Percentiles rank a stretch among this genome's conserved stretches.
Conservation (phyloP, 1,140 invertebrate genomes). For the Trichonephila inaurata region DNA sequence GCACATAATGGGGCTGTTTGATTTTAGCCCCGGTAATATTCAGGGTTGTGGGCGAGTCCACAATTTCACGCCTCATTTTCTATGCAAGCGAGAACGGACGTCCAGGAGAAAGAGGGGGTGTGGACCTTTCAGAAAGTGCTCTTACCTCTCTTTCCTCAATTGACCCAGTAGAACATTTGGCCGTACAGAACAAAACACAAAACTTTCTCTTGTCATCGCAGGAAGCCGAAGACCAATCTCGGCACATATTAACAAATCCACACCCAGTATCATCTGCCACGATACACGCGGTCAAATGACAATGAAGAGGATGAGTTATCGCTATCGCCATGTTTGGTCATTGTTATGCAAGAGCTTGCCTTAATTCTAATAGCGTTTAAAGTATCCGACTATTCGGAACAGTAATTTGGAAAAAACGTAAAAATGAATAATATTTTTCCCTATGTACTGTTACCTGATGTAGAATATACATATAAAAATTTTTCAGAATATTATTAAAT, state of each 20-base stretch:
- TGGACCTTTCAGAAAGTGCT: neutral
- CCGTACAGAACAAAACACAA: neutral
- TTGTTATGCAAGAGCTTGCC: too few relatives aligned
- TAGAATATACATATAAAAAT: too few relatives aligned
- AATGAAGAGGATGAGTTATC: neutral
- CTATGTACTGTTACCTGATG: too few relatives aligned
- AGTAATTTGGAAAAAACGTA: neutral
- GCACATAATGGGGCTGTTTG: neutral
- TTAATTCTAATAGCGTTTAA: too few relatives aligned
- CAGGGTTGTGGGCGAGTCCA: constrained; percentile 10
- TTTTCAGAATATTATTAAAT: too few relatives aligned
- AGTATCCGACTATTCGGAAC: too few relatives aligned
- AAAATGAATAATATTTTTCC: too few relatives aligned
- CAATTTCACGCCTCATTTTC: constrained; percentile 68
- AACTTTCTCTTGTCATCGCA: constrained; percentile 69
- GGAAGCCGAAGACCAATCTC: constrained; percentile 19
- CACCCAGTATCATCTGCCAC: constrained; percentile 33
- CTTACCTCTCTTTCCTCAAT: neutral
- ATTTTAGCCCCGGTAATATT: neutral
- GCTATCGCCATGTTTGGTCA: constrained; percentile 51
- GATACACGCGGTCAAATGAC: neutral
- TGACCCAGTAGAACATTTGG: constrained; percentile 64
- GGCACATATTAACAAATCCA: constrained; percentile 51
- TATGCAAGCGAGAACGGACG: neutral
- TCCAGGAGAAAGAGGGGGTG: neutral